Evolutionary conservation across 2,797 vertebrate genomes (phyloP).

Genomic region (Triplophysa bombifrons): DNA sequence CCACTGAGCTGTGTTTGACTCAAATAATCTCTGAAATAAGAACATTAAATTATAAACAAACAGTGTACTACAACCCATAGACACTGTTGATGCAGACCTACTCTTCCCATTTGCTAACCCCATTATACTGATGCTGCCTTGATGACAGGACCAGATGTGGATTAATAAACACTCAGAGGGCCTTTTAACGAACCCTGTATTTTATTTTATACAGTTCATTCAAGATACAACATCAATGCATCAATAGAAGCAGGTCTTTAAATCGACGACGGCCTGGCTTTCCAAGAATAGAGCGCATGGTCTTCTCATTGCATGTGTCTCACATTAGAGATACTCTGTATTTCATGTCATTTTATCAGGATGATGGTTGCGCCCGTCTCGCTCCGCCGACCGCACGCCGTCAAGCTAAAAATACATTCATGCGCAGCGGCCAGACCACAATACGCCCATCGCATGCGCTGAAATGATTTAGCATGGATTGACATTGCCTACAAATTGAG

Average conservation of each 20-base stretch:
- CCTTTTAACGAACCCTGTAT: slow-evolving; percentile 63
- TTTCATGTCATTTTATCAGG: slow-evolving; percentile 74
- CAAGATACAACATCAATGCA: slow-evolving; percentile 61
- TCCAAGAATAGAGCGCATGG: slow-evolving; percentile 52
- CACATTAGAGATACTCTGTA: slow-evolving; percentile 71
- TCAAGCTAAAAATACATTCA: slow-evolving; percentile 70
- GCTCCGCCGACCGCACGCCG: slow-evolving; percentile 57
- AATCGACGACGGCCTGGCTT: slow-evolving; percentile 60
- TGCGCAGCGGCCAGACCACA: slow-evolving; percentile 59
- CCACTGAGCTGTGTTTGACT: background rate
- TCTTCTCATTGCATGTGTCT: slow-evolving; percentile 64
- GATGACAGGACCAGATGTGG: slow-evolving; percentile 73
- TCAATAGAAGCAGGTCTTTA: slow-evolving; percentile 52
- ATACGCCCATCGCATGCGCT: slow-evolving; percentile 68
- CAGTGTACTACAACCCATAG: slow-evolving; percentile 44
- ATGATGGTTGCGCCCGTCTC: slow-evolving; percentile 62
- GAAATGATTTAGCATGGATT: slow-evolving; percentile 68
- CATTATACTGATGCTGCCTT: slow-evolving; percentile 39
- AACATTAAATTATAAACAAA: background rate
- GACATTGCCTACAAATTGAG: slow-evolving; percentile 49
- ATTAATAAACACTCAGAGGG: slow-evolving; percentile 69
- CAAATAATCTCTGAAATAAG: background rate
- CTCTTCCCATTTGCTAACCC: slow-evolving; percentile 55
- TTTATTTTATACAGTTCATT: slow-evolving; percentile 64
- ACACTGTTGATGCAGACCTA: slow-evolving; percentile 56